Evolutionary conservation across 2,113 vertebrate species (phyloP).

Genomic region (Cyprinodon variegatus): DNA sequence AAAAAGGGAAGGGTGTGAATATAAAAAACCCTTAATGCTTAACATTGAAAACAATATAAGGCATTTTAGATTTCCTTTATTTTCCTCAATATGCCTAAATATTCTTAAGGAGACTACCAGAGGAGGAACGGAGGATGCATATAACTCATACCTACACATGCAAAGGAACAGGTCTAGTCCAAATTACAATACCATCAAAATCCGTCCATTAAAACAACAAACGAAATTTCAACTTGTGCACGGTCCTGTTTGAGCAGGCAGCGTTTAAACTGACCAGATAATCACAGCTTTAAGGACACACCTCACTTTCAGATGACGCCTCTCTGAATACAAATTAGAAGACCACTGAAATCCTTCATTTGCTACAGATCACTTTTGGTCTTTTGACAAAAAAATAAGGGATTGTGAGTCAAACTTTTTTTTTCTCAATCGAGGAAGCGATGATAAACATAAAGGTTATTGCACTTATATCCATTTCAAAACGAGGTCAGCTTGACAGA

Average conservation of each 20-base stretch:
- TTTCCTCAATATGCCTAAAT: constrained; percentile 71
- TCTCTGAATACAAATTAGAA: constrained; percentile 68
- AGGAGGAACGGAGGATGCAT: constrained; percentile 70
- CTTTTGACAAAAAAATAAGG: constrained; percentile 55
- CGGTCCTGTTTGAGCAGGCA: constrained; percentile 71
- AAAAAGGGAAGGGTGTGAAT: constrained; percentile 66
- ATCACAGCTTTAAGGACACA: constrained; percentile 81
- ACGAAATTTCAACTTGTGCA: constrained; percentile 69
- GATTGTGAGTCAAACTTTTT: constrained; percentile 39
- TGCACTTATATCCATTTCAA: constrained; percentile 79
- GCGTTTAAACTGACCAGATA: constrained; percentile 67
- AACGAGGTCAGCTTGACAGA: constrained; percentile 75
- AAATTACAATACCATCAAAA: constrained; percentile 69
- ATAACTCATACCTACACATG: constrained; percentile 75
- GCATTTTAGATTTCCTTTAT: constrained; percentile 77
- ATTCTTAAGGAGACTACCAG: constrained; percentile 71
- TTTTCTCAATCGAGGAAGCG: constrained; percentile 70
- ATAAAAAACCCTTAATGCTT: constrained; percentile 71
- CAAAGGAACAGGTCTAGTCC: constrained; percentile 70
- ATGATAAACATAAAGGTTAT: constrained; percentile 80
- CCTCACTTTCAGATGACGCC: constrained; percentile 72
- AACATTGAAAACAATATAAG: constrained; percentile 77
- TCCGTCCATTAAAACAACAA: constrained; percentile 34
- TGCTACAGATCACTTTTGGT: constrained; percentile 75
- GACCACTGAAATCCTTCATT: constrained; percentile 60